Base-by-base conservation (phyloP, 2,113 vertebrate genomes). In the Zapornia atra region DNA sequence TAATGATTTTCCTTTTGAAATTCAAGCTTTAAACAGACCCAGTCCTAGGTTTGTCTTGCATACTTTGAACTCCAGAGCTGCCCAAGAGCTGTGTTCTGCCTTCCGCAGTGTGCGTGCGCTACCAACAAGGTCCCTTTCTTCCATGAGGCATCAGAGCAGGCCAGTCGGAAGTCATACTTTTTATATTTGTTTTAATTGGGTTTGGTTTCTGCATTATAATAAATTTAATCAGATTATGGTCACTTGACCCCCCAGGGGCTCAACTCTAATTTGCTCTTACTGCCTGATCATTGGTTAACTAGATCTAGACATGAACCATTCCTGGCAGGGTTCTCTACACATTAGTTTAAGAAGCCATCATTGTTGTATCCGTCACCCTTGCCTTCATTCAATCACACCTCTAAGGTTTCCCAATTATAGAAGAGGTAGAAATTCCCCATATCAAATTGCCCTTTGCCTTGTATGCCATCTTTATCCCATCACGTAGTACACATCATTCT, bases 311-410 rank as follows among this genome's bases (percentile, higher is more conserved):
- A 95, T 94, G 96, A 97, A 98, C 94, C 69, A 26, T 94, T 98
- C 92, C 95, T 98, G 97, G 97, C 97, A 98, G 97, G 90, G 96
- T 75, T 98, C 97, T 91, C 92, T 94, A 69, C 95, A 94, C 72
- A 98, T 98, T 97, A 97, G 93, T 96, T 96, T 91, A 89, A 98
- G 96, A 96, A 95, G 94, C 92, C 94, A 97, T 98, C 96, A 98
- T 96, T 92, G 96, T 92, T 95, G 56, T 92, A 70, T 95, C 86
- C 84, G 72, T 98, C 96, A 96, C 83, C 80, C 63, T 81, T 89
- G 83, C 42, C 92, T 96, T 94, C 86, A 68, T 95, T 97, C 95
- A 96, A 63, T 97, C 95, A 95, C 97, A 97, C 96, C 94, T 96
- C 79, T 93, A 65, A 95, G 81, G 51, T 91, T 94, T 91, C 70